Evolutionary conservation across 2,113 vertebrate genomes (phyloP).

Genomic region (Atrichornis clamosus): DNA sequence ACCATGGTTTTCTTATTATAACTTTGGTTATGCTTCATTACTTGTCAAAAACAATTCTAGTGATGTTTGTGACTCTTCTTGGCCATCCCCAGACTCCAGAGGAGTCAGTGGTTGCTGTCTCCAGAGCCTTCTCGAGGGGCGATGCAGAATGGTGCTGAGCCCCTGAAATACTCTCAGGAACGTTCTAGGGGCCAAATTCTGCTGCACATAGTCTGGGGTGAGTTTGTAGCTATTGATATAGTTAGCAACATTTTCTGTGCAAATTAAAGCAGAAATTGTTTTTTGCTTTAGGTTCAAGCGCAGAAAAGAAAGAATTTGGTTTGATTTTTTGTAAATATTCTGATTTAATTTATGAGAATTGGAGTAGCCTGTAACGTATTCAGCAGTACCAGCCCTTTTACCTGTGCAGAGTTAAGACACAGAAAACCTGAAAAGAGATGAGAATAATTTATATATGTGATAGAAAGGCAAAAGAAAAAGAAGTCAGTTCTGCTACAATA

Average conservation of each 20-base stretch:
- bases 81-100: neutral
- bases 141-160: neutral
- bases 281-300: neutral
- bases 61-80: neutral
- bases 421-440: neutral
- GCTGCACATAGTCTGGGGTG: neutral
- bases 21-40: neutral
- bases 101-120: neutral
- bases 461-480: neutral
- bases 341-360: neutral
- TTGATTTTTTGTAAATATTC: neutral
- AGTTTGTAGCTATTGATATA: neutral
- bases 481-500: neutral
- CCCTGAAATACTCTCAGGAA: neutral
- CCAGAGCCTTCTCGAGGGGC: neutral
- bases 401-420: neutral
- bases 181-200: neutral
- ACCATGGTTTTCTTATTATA: neutral
- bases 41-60: neutral
- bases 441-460: neutral
- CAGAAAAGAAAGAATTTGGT: neutral
- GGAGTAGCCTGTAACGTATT: neutral
- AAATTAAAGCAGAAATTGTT: neutral
- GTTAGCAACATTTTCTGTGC: neutral
- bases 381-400: neutral